Percentiles rank a stretch among this genome's conserved stretches.
phyloP scores from a whole-genome alignment of 2,797 vertebrate genomes.

The Monodelphis domestica region DNA sequence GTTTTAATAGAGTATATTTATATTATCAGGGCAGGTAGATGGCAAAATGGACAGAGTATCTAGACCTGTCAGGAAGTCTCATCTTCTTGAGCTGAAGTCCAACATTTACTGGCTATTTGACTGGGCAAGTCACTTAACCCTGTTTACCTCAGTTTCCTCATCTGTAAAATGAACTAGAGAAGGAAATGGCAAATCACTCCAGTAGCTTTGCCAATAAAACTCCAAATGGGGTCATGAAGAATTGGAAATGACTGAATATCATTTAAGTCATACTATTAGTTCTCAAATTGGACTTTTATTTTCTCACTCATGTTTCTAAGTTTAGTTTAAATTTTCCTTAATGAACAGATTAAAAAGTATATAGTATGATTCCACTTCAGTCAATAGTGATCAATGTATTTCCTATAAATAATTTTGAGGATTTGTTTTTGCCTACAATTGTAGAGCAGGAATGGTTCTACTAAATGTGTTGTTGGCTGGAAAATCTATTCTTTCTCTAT shows the following conservation, averaged over 20 bases:
- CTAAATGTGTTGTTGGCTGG: neutral
- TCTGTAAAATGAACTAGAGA: too few relatives aligned
- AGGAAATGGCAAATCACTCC: too few relatives aligned
- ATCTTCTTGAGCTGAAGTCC: too few relatives aligned
- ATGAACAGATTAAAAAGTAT: neutral
- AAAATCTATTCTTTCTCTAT: neutral
- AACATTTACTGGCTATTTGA: too few relatives aligned
- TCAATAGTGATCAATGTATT: neutral
- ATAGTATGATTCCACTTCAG: neutral
- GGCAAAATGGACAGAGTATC: too few relatives aligned
- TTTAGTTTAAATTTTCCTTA: slow-evolving; percentile 11
- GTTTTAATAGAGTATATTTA: slow-evolving; percentile 24
- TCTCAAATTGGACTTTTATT: neutral
- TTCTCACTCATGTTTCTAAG: neutral
- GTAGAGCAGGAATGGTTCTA: slow-evolving; percentile 4
- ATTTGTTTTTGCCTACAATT: neutral
- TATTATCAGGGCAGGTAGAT: too few relatives aligned
- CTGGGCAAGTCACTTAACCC: too few relatives aligned
- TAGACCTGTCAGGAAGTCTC: too few relatives aligned
- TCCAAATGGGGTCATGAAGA: too few relatives aligned
- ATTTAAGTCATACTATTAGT: neutral
- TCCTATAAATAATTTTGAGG: neutral
- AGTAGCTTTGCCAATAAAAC: too few relatives aligned
- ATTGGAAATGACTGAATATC: too few relatives aligned
- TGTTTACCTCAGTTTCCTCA: too few relatives aligned